Percentiles rank a stretch among this genome's conserved stretches.
Conservation (phyloP, 1,140 invertebrate species). For the Diprion similis region DNA sequence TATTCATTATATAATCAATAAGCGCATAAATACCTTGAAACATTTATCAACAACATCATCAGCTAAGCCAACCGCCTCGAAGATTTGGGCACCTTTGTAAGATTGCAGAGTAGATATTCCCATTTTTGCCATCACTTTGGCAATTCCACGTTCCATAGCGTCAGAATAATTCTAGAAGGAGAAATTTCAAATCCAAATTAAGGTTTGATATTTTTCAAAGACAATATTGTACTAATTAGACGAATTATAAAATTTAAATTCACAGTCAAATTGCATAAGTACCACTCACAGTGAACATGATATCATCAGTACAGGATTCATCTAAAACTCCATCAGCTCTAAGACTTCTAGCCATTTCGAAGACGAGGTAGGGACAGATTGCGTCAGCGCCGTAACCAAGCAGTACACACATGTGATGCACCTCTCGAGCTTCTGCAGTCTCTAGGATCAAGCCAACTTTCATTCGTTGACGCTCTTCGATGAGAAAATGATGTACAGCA, state of each 20-base stretch:
- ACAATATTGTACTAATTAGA: background rate
- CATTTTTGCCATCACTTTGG: slow-evolving; percentile 99
- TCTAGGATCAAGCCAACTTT: slow-evolving; percentile 94
- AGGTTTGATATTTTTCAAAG: too few species aligned
- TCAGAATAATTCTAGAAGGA: slow-evolving; percentile 69
- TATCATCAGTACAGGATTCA: slow-evolving; percentile 78
- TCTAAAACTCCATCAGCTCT: slow-evolving; percentile 84
- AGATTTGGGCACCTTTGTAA: slow-evolving; percentile 99
- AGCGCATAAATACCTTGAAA: slow-evolving; percentile 71
- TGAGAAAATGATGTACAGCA: slow-evolving; percentile 94
- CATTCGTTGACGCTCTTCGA: slow-evolving; percentile 94
- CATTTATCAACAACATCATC: slow-evolving; percentile 94
- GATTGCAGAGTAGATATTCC: slow-evolving; percentile 98
- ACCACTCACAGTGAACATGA: slow-evolving; percentile 79
- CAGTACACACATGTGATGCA: slow-evolving; percentile 96
- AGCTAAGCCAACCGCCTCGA: slow-evolving; percentile 95
- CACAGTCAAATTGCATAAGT: slow-evolving; percentile 50
- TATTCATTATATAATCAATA: slow-evolving; percentile 2
- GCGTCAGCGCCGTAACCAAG: slow-evolving; percentile 97
- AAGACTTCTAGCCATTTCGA: slow-evolving; percentile 86
- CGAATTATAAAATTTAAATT: slow-evolving; percentile 1
- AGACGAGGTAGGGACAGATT: slow-evolving; percentile 96
- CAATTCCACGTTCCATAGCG: slow-evolving; percentile 80
- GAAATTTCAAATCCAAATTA: slow-evolving; percentile 7
- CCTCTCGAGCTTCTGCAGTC: slow-evolving; percentile 93